Conservation (phyloP, 2,797 vertebrate genomes). For the Melanotaenia parkinsoni region DNA sequence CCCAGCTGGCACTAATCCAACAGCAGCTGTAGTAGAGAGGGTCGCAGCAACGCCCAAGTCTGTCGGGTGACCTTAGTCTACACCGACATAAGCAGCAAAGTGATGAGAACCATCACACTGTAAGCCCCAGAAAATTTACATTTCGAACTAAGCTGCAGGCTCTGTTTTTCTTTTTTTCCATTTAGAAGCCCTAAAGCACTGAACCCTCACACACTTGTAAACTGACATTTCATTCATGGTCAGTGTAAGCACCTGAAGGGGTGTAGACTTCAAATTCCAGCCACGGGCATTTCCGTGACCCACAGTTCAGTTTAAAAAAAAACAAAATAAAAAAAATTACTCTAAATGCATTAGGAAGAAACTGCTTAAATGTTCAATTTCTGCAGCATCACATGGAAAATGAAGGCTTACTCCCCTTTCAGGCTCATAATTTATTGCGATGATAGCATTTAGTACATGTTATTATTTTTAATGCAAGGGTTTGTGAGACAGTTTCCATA, state of each 20-base stretch:
- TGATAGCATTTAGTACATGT: background rate
- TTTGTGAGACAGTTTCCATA: background rate
- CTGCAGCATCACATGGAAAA: background rate
- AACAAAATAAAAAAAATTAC: background rate
- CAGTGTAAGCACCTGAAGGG: background rate
- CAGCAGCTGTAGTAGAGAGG: slow-evolving; percentile 54
- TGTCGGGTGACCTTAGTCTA: slow-evolving; percentile 64
- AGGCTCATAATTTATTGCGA: background rate
- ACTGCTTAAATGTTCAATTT: background rate
- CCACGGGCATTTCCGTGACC: background rate
- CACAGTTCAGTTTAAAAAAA: background rate
- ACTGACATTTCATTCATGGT: slow-evolving; percentile 4
- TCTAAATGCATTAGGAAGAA: background rate
- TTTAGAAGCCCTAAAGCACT: slow-evolving; percentile 8
- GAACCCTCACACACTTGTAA: slow-evolving; percentile 14
- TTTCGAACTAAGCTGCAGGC: slow-evolving; percentile 6
- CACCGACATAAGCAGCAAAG: slow-evolving; percentile 26
- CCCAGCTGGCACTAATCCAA: slow-evolving; percentile 57
- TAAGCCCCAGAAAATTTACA: slow-evolving; percentile 9
- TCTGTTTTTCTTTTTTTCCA: slow-evolving; percentile 10
- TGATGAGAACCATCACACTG: slow-evolving; percentile 21
- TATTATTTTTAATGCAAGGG: background rate
- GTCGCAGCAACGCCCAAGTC: slow-evolving; percentile 51
- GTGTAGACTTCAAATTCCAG: background rate
- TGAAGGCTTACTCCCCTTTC: background rate